Conservation (phyloP, 2,888 invertebrate genomes). For the Andrena camellia region DNA sequence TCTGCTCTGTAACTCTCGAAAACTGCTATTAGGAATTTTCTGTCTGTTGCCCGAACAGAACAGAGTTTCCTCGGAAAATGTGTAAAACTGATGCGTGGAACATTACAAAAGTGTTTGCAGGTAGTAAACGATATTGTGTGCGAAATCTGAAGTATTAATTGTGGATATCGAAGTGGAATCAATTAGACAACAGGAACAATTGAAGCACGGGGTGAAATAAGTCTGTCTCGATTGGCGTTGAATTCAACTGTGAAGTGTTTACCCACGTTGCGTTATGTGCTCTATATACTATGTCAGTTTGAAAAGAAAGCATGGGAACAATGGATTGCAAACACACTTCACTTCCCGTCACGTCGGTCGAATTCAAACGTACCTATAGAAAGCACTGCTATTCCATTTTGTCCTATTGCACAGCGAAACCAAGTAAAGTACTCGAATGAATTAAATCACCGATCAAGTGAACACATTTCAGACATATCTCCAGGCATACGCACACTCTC, state of each 20-base stretch:
- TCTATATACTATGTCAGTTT: slow-evolving; percentile 1
- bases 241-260: slow-evolving; percentile 10
- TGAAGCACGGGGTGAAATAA: not conserved
- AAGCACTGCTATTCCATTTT: not conserved
- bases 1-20: not conserved
- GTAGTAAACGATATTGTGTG: not conserved
- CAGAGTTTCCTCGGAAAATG: no score
- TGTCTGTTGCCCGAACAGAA: not conserved
- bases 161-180: not conserved
- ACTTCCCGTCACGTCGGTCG: not conserved
- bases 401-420: not conserved
- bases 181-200: not conserved
- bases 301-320: slow-evolving; percentile 20
- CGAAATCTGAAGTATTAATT: not conserved
- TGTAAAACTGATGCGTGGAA: not conserved
- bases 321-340: slow-evolving; percentile 7
- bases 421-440: not conserved
- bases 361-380: not conserved
- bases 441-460: not conserved
- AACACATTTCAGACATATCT: not conserved
- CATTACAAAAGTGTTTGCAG: not conserved
- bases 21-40: not conserved
- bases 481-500: not conserved
- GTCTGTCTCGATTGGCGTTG: not conserved
- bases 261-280: not conserved